Base-by-base conservation (phyloP, 2,113 vertebrate genomes). In the Psettodes erumei region DNA sequence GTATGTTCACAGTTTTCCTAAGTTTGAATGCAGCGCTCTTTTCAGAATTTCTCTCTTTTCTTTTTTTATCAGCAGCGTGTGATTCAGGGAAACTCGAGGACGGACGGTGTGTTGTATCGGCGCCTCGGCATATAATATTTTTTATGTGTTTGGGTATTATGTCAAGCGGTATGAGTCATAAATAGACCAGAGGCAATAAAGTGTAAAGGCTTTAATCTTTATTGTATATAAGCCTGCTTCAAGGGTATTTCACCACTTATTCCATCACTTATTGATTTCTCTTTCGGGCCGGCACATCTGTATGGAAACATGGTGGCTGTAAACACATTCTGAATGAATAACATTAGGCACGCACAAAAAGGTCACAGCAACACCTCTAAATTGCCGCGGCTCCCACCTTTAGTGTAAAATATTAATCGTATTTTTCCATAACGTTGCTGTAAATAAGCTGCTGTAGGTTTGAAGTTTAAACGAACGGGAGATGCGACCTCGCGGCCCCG, bases 321-420 rank as follows among this genome's bases (percentile, higher is more conserved):
- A 40, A 58, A 61, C 51, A 37, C 32, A 11, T 2, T 33, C 23
- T 54, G 32, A 63, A 40, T 40, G 38, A 65, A 68, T 43, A 60
- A 63, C 27, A 70, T 27, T 64, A n/a, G 45, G 53, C 8, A 18
- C 19, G 4, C 37, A 21, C 8, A 45, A 48, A 61, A 77, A 70
- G 58, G 67, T 76, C n/a, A 43, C 60, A 0, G 73, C 25, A 35
- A 27, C 33, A 37, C 27, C 15, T 50, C 19, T 18, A 2, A 28
- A 56, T 42, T 8, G 19, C 21, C 19, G 61, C 75, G 1, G 35
- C 58, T 30, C 7, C 59, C 63, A 40, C 25, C 65, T 79, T 77
- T 13, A 37, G 2, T 10, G 19, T 71, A 19, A 85, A 86, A 79
- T 85, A 85, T 77, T 58, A 69, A 83, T 80, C 30, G 18, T 16